Base-by-base conservation (phyloP, 1,140 invertebrate genomes). In the Mercenaria mercenaria region DNA sequence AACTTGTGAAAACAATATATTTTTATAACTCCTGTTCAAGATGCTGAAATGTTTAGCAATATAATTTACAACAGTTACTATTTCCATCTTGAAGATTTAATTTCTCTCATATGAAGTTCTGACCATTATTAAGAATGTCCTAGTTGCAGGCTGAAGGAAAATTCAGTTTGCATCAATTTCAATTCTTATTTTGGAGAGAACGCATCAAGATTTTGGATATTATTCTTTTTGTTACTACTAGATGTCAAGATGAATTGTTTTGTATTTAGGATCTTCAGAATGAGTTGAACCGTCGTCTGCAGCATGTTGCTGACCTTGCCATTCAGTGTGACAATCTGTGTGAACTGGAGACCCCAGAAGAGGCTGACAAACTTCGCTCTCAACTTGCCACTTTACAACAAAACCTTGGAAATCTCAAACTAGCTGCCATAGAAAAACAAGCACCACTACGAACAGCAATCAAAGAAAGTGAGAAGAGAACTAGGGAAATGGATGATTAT, bases 401-500 rank as follows among this genome's bases (percentile, higher is more conserved):
- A 91, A 95, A 95, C n/a, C 96, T 97, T 69, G 96, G 92, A 0
- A 88, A 94, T 41, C 92, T 95, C 10, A 95, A 95, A 90, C 81
- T 94, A 43, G 72, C 82, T 23, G 91, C 93, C 23, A 93, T 95
- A 18, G 93, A 95, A 52, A 94, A 94, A 90, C 93, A 93, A 76
- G 95, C 95, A 72, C 97, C 97, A 92, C 96, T 94, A 91, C 96
- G 97, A 88, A 95, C 96, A 83, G 96, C 97, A 0, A 92, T 95
- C 20, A 94, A 94, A 67, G 94, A 96, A 94, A 92, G 95, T 95
- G 96, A 95, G 94, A 95, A 93, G 97, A 0, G 97, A 97, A 91
- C 97, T 97, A 95, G 97, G 98, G 41, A 97, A 98, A 67, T 97
- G 97, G 91, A 98, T 97, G 94, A 97, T 97, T 72, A 97, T 97